Conservation (phyloP, 2,888 invertebrate genomes). For the Spilarctia lutea region DNA sequence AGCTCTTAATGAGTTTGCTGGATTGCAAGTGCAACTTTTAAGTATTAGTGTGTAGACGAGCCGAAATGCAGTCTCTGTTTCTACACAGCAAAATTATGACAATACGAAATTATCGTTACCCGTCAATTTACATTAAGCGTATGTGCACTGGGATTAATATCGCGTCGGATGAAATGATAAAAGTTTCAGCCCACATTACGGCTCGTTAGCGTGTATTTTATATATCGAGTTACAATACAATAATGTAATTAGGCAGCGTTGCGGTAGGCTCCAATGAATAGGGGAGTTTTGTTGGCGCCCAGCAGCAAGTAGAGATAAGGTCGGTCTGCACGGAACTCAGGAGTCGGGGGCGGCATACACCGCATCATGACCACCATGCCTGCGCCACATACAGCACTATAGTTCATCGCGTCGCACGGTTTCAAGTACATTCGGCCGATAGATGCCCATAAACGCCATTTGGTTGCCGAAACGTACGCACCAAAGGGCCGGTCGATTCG, state of each 20-base stretch:
- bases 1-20: background rate
- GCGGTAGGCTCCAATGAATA: constrained; percentile 69
- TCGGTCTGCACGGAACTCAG: constrained; percentile 72
- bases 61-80: constrained; percentile 6
- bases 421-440: constrained; percentile 44
- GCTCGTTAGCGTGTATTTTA: constrained; percentile 1
- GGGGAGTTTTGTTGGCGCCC: constrained; percentile 52
- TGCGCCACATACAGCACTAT: constrained; percentile 64
- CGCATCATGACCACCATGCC: constrained; percentile 81
- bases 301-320: constrained; percentile 75
- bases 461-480: constrained; percentile 56
- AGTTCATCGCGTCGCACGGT: constrained; percentile 62
- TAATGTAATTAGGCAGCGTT: constrained; percentile 33
- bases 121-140: background rate
- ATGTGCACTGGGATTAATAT: background rate
- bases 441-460: constrained; percentile 55
- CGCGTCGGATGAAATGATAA: background rate
- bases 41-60: background rate
- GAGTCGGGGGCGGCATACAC: constrained; percentile 63
- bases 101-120: background rate
- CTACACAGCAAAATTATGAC: background rate
- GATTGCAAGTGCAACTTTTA: background rate
- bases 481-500: constrained; percentile 73
- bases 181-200: constrained; percentile 3
- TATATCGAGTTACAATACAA: background rate